phyloP scores from a whole-genome alignment of 2,113 vertebrate genomes.

The Perca fluviatilis region DNA sequence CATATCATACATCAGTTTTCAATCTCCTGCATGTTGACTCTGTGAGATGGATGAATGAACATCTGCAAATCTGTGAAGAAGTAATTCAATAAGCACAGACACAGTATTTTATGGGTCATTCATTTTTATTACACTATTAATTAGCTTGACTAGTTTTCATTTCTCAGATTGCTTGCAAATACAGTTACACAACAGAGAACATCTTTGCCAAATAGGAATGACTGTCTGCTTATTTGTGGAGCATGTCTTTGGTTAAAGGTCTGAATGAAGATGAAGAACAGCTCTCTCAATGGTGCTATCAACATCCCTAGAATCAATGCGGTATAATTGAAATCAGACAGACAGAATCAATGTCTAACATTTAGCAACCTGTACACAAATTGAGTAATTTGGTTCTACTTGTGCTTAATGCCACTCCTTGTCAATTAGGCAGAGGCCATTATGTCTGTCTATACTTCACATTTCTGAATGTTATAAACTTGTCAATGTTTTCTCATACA shows the following conservation, averaged over 20 bases:
- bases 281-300: conserved; percentile 57
- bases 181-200: conserved; percentile 79
- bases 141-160: conserved; percentile 79
- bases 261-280: conserved; percentile 75
- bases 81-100: conserved; percentile 41
- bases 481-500: conserved; percentile 63
- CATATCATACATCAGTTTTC: background rate
- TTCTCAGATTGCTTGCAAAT: conserved; percentile 80
- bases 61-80: background rate
- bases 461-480: conserved; percentile 54
- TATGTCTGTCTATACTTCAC: conserved; percentile 57
- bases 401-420: conserved; percentile 80
- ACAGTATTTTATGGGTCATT: conserved; percentile 81
- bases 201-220: conserved; percentile 76
- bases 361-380: conserved; percentile 69
- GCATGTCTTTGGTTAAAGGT: conserved; percentile 81
- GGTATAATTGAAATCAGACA: conserved; percentile 53
- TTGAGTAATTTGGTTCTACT: conserved; percentile 71
- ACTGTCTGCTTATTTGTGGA: conserved; percentile 72
- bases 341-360: conserved; percentile 45
- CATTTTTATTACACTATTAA: conserved; percentile 85
- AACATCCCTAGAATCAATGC: conserved; percentile 55
- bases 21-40: background rate
- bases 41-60: background rate
- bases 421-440: conserved; percentile 61